Conservation (phyloP, 2,888 invertebrate genomes). For the Lithosia quadra region DNA sequence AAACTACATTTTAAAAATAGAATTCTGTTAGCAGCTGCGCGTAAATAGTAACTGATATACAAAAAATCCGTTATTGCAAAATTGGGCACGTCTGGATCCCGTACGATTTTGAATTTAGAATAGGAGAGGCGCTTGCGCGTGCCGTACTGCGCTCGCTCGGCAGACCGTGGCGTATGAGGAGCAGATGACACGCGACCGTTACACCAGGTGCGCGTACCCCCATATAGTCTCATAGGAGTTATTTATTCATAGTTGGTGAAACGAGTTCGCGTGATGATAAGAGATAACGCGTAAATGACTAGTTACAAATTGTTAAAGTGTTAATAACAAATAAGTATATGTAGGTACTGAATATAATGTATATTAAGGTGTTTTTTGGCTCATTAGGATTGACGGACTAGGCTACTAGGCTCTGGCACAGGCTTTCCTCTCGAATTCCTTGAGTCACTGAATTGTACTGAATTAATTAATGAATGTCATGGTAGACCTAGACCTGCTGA, state of each 20-base stretch:
- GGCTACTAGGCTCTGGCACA: no score
- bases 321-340: background rate
- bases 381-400: no score
- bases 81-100: conserved; percentile 48
- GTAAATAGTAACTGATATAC: conserved; percentile 13
- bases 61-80: conserved; percentile 54
- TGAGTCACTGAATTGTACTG: no score
- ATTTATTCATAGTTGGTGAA: conserved; percentile 30
- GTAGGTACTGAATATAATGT: background rate
- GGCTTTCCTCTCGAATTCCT: no score
- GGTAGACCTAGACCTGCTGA: no score
- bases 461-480: no score
- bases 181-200: conserved; percentile 87
- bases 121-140: conserved; percentile 62
- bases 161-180: conserved; percentile 81
- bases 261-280: background rate
- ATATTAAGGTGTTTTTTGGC: background rate
- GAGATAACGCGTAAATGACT: background rate
- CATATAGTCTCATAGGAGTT: conserved; percentile 48
- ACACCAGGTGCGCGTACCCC: conserved; percentile 78
- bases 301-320: background rate
- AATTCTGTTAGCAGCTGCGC: conserved; percentile 36
- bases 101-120: conserved; percentile 53
- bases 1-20: conserved; percentile 33
- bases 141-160: conserved; percentile 74